phyloP scores from a whole-genome alignment of 2,888 invertebrate genomes.

The Agrotis clavis region DNA sequence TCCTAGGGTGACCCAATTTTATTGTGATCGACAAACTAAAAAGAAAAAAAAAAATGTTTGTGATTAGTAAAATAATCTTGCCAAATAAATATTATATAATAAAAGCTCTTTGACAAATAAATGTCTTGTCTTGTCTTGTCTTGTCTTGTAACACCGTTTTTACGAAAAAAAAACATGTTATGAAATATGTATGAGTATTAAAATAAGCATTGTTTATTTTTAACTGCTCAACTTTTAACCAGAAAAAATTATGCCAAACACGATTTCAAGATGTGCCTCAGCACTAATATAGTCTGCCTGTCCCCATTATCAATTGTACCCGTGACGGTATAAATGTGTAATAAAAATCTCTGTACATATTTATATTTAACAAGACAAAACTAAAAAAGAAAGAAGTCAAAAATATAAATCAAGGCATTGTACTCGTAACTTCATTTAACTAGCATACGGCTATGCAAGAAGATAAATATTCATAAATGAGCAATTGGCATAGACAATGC shows the following conservation, averaged over 20 bases:
- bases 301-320: conserved; percentile 14
- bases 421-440: neutral
- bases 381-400: neutral
- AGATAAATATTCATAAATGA: conserved; percentile 53
- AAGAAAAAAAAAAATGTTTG: neutral
- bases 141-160: neutral
- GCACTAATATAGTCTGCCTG: conserved; percentile 43
- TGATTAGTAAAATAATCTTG: neutral
- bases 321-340: conserved; percentile 35
- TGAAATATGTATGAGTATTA: conserved; percentile 2
- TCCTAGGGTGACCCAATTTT: neutral
- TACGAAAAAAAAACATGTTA: neutral
- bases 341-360: conserved; percentile 1
- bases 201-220: conserved; percentile 11
- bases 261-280: conserved; percentile 25
- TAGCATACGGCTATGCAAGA: neutral
- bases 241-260: conserved; percentile 34
- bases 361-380: conserved; percentile 24
- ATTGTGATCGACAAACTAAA: neutral
- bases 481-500: conserved; percentile 44
- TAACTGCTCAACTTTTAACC: conserved; percentile 41
- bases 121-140: no score
- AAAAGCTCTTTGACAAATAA: no score
- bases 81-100: neutral
- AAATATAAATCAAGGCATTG: neutral